These are phyloP conservation scores for Coendou prehensilis DNA, from an alignment of 2,797 vertebrate species.

Conservation along the genomic window DNA sequence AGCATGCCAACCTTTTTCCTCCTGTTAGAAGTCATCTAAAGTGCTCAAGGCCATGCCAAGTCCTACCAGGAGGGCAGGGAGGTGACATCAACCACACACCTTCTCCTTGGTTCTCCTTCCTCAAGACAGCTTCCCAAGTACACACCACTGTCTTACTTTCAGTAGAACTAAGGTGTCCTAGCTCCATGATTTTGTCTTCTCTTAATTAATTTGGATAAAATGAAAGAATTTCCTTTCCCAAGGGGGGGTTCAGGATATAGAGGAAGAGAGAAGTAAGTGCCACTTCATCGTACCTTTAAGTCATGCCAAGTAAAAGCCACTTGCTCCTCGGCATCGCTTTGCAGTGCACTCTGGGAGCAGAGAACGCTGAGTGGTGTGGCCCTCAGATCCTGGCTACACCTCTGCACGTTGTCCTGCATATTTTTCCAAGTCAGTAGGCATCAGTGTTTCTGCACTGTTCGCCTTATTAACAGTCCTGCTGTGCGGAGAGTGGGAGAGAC, in stretches of 20 bases:
- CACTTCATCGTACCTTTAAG: background rate
- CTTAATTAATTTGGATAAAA: slow-evolving; percentile 33
- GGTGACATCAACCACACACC: background rate
- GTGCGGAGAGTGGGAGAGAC: background rate
- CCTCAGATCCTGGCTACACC: background rate
- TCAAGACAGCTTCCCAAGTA: background rate
- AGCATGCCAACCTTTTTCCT: background rate
- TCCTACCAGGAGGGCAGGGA: background rate
- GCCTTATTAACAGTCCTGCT: background rate
- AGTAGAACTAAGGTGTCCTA: background rate
- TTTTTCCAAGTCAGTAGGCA: background rate
- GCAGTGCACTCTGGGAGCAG: background rate
- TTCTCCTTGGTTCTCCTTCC: background rate
- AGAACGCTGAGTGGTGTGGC: background rate
- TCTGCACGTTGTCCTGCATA: background rate
- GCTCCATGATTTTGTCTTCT: background rate
- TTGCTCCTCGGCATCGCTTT: background rate
- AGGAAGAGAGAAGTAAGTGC: background rate
- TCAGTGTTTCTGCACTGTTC: background rate
- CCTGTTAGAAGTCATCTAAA: background rate
- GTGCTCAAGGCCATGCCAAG: background rate
- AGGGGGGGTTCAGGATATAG: background rate
- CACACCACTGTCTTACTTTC: background rate
- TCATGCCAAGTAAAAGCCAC: background rate
- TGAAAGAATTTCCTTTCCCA: background rate